Evolutionary conservation across 2,888 invertebrate genomes (phyloP), one percentile per base, ranked within the genome.

Genomic region (Spialia ferax): DNA sequence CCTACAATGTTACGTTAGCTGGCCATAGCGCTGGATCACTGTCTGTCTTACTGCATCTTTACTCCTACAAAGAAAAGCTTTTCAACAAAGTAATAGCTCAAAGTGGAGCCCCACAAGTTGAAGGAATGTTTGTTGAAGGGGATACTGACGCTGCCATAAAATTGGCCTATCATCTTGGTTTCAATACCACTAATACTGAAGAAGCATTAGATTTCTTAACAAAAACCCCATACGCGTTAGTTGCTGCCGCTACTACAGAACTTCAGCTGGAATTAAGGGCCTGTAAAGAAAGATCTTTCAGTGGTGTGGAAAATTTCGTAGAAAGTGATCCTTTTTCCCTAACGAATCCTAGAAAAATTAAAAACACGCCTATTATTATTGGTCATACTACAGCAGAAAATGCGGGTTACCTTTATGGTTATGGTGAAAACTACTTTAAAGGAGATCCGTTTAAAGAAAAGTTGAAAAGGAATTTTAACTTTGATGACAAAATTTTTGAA

Each of bases 21-120:
- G 93, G 93, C 1, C 89, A 92, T 77, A 85, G 84, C 56, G 88
- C 92, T 15, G 93, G 93, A 5, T 84, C 90, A 0, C 76, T 80
- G 32, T 91, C 93, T n/a, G 85, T 79, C 50, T 71, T 91, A 38
- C 73, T 89, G 57, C 93, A 93, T 69, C 72, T 93, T 42, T 92
- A 87, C 76, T 88, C 91, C 0, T 75, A 80, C 15, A 89, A 84
- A 35, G 84, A 87, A 2, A 93, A 91, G 75, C 73, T 91, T n/a
- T 93, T 83, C 64, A 81, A 86, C 50, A 91, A 91, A 80, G 81
- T 84, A 10, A 92, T 93, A 42, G 79, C 86, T 38, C 82, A 91
- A 73, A 93, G 93, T 77, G 92, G 92, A 5, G 87, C 89, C 0
- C 90, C 92, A 35, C 86, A 87, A 72, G 87, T 75, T 68, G 83